Evolutionary conservation across 2,797 vertebrate genomes (phyloP).

Genomic region (Periophthalmus magnuspinnatus): DNA sequence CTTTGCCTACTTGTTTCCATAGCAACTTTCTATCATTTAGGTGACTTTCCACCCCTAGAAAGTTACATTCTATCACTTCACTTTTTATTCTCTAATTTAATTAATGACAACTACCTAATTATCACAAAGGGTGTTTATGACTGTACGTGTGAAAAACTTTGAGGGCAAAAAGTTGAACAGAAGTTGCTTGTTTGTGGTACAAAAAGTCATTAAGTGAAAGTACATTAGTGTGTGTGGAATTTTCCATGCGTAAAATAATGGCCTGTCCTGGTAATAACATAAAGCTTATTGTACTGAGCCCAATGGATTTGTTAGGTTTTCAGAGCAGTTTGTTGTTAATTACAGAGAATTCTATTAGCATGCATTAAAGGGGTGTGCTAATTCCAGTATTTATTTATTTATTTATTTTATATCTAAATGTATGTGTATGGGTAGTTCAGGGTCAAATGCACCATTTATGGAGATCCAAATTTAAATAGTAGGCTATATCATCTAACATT

Average conservation of each 20-base stretch:
- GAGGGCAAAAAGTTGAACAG: not conserved
- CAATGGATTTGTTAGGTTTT: not conserved
- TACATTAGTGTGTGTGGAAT: not conserved
- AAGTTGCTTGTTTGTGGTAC: not conserved
- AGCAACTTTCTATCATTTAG: too few relatives aligned
- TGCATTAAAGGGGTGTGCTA: not conserved
- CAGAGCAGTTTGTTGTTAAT: not conserved
- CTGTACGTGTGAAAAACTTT: not conserved
- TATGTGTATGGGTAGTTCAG: not conserved
- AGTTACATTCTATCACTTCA: not conserved
- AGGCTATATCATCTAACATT: not conserved
- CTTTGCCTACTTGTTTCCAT: too few relatives aligned
- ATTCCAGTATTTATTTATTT: not conserved
- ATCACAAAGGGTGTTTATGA: not conserved
- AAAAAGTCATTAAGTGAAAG: not conserved
- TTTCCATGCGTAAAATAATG: not conserved
- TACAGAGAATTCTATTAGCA: not conserved
- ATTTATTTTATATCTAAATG: not conserved
- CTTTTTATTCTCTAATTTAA: not conserved
- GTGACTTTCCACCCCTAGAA: too few relatives aligned
- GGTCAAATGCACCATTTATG: not conserved
- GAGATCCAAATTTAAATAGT: not conserved
- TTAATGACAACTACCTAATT: not conserved
- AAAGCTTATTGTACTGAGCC: not conserved
- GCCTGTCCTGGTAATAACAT: constrained; percentile 4